These are phyloP conservation scores for Falco concolor DNA, from an alignment of 2,797 vertebrate genomes.

Conservation along the genomic window DNA sequence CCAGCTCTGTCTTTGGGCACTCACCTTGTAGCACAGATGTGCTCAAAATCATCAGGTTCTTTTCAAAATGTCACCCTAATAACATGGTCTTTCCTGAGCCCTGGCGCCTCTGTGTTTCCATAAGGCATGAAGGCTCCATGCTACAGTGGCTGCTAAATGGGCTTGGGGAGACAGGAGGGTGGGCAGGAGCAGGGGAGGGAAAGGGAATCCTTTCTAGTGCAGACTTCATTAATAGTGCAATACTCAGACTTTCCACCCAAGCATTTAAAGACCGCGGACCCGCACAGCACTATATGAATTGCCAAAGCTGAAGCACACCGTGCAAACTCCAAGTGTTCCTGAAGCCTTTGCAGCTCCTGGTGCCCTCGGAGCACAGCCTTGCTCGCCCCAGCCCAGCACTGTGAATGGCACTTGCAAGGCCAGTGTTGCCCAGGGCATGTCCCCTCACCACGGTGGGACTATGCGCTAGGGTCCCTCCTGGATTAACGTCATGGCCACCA, in stretches of 20 bases:
- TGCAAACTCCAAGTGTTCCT: accelerated
- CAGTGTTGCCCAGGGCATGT: background rate
- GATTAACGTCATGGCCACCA: background rate
- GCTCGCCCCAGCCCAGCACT: background rate
- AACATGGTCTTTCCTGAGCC: background rate
- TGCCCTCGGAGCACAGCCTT: background rate
- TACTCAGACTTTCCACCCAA: slow-evolving; percentile 47
- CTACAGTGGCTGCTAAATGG: background rate
- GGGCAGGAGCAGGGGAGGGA: background rate
- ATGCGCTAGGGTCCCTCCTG: background rate
- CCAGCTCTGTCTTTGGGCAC: background rate
- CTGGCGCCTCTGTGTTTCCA: background rate
- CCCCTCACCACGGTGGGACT: background rate
- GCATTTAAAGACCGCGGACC: background rate
- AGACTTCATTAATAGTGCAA: background rate
- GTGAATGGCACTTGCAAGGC: background rate
- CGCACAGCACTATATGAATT: background rate
- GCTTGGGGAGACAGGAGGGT: background rate
- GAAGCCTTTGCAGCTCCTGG: background rate
- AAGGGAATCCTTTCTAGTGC: slow-evolving; percentile 39
- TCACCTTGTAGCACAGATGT: background rate
- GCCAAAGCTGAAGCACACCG: accelerated
- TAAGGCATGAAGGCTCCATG: background rate
- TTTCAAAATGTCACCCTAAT: background rate
- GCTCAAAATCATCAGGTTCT: background rate